These are phyloP conservation scores for Etia nguti DNA, from an alignment of 2,113 vertebrate genomes.

Conservation along the genomic window DNA sequence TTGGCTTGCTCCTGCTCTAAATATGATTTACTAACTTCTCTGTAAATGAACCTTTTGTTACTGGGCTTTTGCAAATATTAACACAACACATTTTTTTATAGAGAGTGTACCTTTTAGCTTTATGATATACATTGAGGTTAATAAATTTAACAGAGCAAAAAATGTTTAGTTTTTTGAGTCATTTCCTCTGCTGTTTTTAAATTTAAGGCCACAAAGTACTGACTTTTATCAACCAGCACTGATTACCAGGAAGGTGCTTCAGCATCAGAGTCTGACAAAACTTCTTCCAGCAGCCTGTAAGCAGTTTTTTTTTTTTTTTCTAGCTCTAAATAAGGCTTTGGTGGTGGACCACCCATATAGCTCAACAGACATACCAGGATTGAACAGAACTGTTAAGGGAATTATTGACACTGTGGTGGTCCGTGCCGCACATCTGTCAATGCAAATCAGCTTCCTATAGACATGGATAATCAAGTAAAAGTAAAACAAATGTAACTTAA, in stretches of 20 bases:
- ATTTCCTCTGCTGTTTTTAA: neutral
- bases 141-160: neutral
- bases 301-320: neutral
- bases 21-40: neutral
- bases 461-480: neutral
- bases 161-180: neutral
- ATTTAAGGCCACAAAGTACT: neutral
- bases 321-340: neutral
- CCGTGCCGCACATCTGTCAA: neutral
- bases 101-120: neutral
- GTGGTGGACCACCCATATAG: constrained; percentile 27
- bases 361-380: neutral
- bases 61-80: constrained; percentile 3
- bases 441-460: neutral
- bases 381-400: neutral
- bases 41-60: constrained; percentile 27
- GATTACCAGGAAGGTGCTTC: neutral
- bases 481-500: neutral
- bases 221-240: neutral
- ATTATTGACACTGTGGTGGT: constrained; percentile 1
- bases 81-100: neutral
- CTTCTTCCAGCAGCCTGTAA: neutral
- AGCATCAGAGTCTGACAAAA: constrained; percentile 8
- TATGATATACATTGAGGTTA: neutral
- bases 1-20: constrained; percentile 14